Evolutionary conservation across 35 echinoderm and acorn worm genomes (phyloP).

Genomic region (Patiria miniata): DNA sequence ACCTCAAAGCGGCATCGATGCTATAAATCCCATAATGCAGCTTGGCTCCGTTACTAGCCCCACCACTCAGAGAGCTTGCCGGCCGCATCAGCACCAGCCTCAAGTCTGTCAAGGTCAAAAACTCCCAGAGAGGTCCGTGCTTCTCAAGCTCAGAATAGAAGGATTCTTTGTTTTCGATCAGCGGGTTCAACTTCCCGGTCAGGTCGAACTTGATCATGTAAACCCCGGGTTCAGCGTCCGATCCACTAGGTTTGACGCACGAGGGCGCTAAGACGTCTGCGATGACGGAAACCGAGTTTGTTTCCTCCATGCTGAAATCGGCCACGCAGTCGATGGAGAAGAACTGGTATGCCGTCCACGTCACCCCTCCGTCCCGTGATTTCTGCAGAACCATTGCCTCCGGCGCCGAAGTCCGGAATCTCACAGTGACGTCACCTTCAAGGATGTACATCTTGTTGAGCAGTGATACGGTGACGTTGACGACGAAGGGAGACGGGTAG

Average conservation of each 20-base stretch:
- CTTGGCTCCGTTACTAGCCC: not conserved
- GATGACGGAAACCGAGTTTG: not conserved
- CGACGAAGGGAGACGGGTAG: slow-evolving; percentile 44
- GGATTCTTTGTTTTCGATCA: not conserved
- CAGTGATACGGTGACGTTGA: slow-evolving; percentile 67
- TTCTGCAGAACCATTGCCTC: slow-evolving; percentile 61
- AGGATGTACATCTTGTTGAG: slow-evolving; percentile 45
- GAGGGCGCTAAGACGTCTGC: not conserved
- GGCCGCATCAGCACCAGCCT: slow-evolving; percentile 2
- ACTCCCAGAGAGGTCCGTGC: slow-evolving; percentile 37
- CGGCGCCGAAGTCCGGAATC: slow-evolving; percentile 35
- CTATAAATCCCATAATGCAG: slow-evolving; percentile 33
- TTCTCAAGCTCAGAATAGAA: slow-evolving; percentile 51
- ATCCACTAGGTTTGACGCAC: not conserved
- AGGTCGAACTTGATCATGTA: not conserved
- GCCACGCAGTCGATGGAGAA: slow-evolving; percentile 58
- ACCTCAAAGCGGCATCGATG: slow-evolving; percentile 3
- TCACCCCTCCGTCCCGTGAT: slow-evolving; percentile 58
- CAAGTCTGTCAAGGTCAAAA: slow-evolving; percentile 34
- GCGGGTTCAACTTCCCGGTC: not conserved
- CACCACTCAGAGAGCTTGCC: not conserved
- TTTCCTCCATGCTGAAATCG: slow-evolving; percentile 55
- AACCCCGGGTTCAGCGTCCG: not conserved
- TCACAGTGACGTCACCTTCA: slow-evolving; percentile 35
- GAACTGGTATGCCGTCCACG: slow-evolving; percentile 66